Evolutionary conservation across 2,797 vertebrate species (phyloP).

Genomic region (Etheostoma perlongum): DNA sequence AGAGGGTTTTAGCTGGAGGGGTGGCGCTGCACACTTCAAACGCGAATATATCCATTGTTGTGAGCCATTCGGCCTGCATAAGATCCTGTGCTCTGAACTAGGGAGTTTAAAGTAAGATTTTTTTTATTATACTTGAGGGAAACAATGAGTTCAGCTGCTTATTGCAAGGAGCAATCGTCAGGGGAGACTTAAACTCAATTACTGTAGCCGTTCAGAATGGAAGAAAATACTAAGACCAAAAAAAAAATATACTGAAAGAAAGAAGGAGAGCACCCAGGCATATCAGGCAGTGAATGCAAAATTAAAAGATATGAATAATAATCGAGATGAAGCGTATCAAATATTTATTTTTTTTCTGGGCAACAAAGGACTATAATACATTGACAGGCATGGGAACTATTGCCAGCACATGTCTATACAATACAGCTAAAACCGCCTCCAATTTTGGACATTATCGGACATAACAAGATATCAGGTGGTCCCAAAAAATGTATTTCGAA

Average conservation of each 20-base stretch:
- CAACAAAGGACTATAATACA: conserved; percentile 99
- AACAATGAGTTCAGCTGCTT: conserved; percentile 99
- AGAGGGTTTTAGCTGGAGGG: conserved; percentile 83
- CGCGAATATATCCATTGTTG: conserved; percentile 87
- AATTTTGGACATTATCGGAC: conserved; percentile 94
- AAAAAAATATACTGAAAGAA: conserved; percentile 85
- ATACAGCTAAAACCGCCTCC: conserved; percentile 97
- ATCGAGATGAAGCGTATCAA: conserved; percentile 99
- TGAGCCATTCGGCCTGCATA: conserved; percentile 94
- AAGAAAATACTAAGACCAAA: conserved; percentile 87
- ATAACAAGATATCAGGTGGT: conserved; percentile 95
- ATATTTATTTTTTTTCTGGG: conserved; percentile 99
- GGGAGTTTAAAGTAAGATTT: conserved; percentile 93
- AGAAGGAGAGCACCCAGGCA: conserved; percentile 89
- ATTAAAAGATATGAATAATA: conserved; percentile 84
- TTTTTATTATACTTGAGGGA: conserved; percentile 95
- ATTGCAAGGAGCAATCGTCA: conserved; percentile 98
- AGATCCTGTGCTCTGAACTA: conserved; percentile 94
- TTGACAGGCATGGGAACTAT: conserved; percentile 99
- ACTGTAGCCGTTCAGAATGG: conserved; percentile 94
- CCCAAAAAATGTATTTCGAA: conserved; percentile 86
- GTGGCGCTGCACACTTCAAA: conserved; percentile 82
- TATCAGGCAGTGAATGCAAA: conserved; percentile 91
- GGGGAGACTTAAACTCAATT: conserved; percentile 99
- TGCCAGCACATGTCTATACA: conserved; percentile 98